Conservation (phyloP, 2,888 invertebrate species). For the Apodemia mormo region DNA sequence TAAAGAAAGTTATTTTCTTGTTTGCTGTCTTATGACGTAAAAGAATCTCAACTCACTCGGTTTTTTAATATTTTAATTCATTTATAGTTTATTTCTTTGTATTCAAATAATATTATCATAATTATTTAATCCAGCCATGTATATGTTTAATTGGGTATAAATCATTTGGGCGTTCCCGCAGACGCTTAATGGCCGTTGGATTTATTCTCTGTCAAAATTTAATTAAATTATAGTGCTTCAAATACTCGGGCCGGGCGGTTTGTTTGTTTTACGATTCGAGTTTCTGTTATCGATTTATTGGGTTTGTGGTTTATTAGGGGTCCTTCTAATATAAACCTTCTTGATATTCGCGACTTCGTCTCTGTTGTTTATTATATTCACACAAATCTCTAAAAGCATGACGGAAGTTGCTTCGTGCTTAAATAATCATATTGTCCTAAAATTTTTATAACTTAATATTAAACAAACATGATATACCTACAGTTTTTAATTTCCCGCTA, state of each 20-base stretch:
- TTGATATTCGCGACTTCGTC: too few species aligned
- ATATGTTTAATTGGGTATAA: conserved; percentile 16
- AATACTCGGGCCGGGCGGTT: not conserved
- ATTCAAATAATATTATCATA: conserved; percentile 7
- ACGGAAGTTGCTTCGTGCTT: too few species aligned
- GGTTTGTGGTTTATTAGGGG: not conserved
- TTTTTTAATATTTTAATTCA: too few species aligned
- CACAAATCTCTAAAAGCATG: too few species aligned
- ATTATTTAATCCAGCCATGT: conserved; percentile 1
- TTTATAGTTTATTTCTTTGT: not conserved
- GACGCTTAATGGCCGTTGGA: conserved; percentile 9
- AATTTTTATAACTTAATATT: too few species aligned
- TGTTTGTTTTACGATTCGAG: conserved; percentile 17
- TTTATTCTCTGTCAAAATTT: conserved; percentile 40
- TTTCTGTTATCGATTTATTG: not conserved
- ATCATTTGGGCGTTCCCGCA: conserved; percentile 24
- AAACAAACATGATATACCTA: too few species aligned
- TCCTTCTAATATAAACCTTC: not conserved
- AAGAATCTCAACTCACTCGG: too few species aligned
- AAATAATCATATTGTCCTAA: too few species aligned
- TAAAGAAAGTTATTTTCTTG: too few species aligned
- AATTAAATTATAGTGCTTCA: conserved; percentile 44
- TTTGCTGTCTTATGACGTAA: too few species aligned
- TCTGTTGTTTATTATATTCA: too few species aligned
- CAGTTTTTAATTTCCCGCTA: too few species aligned